These are phyloP conservation scores for Sebastes fasciatus DNA, from an alignment of 2,113 vertebrate species.

Conservation along the genomic window DNA sequence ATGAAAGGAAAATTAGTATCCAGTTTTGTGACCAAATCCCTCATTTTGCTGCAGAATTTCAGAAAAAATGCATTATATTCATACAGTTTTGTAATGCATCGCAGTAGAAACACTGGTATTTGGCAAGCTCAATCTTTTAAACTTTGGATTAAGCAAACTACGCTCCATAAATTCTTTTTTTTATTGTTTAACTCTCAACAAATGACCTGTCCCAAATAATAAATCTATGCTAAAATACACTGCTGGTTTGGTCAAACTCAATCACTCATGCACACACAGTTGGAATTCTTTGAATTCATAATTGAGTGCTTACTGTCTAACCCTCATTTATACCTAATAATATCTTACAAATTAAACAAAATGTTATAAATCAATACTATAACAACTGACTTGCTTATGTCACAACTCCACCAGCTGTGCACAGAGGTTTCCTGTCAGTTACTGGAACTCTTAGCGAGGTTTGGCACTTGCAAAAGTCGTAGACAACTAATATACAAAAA, in stretches of 20 bases:
- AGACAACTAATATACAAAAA: constrained; percentile 64
- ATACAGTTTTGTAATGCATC: constrained; percentile 43
- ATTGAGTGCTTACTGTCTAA: constrained; percentile 70
- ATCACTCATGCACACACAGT: constrained; percentile 67
- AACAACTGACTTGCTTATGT: constrained; percentile 30
- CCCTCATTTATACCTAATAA: constrained; percentile 74
- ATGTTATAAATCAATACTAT: constrained; percentile 41
- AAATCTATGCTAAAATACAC: constrained; percentile 52
- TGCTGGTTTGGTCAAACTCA: constrained; percentile 64
- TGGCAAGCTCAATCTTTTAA: constrained; percentile 62
- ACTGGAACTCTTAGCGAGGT: constrained; percentile 29
- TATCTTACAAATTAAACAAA: constrained; percentile 54
- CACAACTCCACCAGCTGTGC: constrained; percentile 44
- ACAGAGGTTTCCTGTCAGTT: constrained; percentile 27
- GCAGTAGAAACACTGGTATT: constrained; percentile 65
- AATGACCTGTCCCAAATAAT: constrained; percentile 39
- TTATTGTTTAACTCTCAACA: constrained; percentile 39
- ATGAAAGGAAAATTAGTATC: constrained; percentile 33
- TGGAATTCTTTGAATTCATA: constrained; percentile 86
- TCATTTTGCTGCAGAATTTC: constrained; percentile 41
- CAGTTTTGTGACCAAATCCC: constrained; percentile 43
- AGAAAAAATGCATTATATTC: constrained; percentile 57
- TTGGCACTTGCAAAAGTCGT: constrained; percentile 66
- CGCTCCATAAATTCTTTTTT: constrained; percentile 44
- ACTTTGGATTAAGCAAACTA: constrained; percentile 65